A percentile compares a stretch with the other conserved stretches of the same genome.
Evolutionary conservation across 2,113 vertebrate genomes (phyloP).

Genomic region (Platanista minor): DNA sequence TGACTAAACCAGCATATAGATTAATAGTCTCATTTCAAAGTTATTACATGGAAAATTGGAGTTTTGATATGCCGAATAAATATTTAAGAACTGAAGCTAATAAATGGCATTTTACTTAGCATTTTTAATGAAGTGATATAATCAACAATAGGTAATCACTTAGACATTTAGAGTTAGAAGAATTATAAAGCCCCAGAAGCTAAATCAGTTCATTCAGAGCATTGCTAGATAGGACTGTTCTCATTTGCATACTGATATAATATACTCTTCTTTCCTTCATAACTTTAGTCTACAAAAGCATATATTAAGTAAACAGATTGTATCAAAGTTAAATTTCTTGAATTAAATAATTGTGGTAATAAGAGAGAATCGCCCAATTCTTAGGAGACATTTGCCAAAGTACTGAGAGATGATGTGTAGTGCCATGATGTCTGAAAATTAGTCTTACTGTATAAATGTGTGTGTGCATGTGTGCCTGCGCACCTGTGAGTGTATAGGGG

Average conservation of each 20-base stretch:
- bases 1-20: neutral
- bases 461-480: neutral
- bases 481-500: neutral
- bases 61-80: neutral
- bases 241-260: neutral
- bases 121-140: slow-evolving; percentile 10
- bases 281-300: neutral
- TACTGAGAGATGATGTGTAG: neutral
- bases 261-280: neutral
- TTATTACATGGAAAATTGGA: slow-evolving; percentile 13
- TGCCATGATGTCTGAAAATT: neutral
- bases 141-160: neutral
- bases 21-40: slow-evolving; percentile 28
- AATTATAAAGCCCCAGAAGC: neutral
- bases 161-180: neutral
- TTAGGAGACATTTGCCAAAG: neutral
- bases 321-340: neutral
- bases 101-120: neutral
- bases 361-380: neutral
- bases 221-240: neutral
- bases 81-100: slow-evolving; percentile 23
- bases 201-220: neutral
- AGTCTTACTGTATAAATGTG: neutral
- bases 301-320: neutral
- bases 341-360: neutral